phyloP scores from a whole-genome alignment of 2,113 vertebrate genomes.

The Phyllostomus discolor region DNA sequence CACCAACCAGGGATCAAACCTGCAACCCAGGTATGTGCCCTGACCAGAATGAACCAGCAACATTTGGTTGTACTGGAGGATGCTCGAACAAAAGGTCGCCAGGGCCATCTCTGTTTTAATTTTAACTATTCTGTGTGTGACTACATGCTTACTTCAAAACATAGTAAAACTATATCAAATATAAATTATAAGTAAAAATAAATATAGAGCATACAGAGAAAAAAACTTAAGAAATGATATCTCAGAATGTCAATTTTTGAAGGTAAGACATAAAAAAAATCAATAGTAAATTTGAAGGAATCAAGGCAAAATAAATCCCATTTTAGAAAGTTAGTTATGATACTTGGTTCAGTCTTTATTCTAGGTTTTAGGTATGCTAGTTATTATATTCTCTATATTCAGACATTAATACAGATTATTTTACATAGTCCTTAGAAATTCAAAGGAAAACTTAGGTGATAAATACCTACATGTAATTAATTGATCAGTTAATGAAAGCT shows the following conservation, averaged over 20 bases:
- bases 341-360: not conserved
- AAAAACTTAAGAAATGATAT: not conserved
- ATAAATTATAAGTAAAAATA: not conserved
- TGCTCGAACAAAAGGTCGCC: too few relatives aligned
- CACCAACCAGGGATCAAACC: too few relatives aligned
- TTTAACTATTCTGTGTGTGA: not conserved
- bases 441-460: not conserved
- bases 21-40: too few relatives aligned
- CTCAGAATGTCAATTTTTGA: not conserved
- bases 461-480: conserved; percentile 50
- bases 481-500: conserved; percentile 49
- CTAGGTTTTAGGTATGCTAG: not conserved
- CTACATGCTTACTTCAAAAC: not conserved
- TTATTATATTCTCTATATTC: not conserved
- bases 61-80: too few relatives aligned
- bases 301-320: not conserved
- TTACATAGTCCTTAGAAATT: not conserved
- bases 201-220: not conserved
- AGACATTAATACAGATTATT: not conserved
- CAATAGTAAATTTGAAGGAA: not conserved
- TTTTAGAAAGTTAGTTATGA: not conserved
- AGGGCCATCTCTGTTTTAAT: not conserved
- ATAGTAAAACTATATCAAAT: not conserved
- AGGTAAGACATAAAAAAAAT: not conserved
- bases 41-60: too few relatives aligned